These are phyloP conservation scores for Taenioides sp. DNA, from an alignment of 2,797 vertebrate species.

Conservation along the genomic window DNA sequence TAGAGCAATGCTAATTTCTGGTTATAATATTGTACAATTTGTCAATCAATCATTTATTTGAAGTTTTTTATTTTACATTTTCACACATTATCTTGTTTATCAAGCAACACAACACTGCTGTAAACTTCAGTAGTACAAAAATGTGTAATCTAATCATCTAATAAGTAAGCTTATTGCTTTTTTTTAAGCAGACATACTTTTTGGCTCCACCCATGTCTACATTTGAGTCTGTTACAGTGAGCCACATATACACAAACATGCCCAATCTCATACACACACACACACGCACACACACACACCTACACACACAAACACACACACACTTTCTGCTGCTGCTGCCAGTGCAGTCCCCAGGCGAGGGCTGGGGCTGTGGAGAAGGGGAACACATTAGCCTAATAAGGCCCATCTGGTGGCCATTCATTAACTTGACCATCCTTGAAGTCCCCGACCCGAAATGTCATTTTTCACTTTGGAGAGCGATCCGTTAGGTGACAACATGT, in stretches of 20 bases:
- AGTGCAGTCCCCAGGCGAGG: constrained; percentile 69
- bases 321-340: constrained; percentile 46
- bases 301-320: neutral
- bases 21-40: no score
- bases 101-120: no score
- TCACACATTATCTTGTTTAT: no score
- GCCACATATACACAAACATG: constrained; percentile 6
- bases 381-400: constrained; percentile 84
- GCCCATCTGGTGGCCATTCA: constrained; percentile 85
- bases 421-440: constrained; percentile 83
- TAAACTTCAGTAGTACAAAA: no score
- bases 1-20: no score
- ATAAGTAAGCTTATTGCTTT: no score
- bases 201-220: neutral
- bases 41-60: no score
- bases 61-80: no score
- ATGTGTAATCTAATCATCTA: no score
- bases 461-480: constrained; percentile 76
- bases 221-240: constrained; percentile 17
- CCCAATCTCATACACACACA: constrained; percentile 7
- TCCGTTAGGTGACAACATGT: constrained; percentile 64
- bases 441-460: constrained; percentile 78
- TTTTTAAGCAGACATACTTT: no score
- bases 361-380: constrained; percentile 64
- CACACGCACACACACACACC: no score